phyloP scores from a whole-genome alignment of 2,797 vertebrate genomes.

The Lemur catta region DNA sequence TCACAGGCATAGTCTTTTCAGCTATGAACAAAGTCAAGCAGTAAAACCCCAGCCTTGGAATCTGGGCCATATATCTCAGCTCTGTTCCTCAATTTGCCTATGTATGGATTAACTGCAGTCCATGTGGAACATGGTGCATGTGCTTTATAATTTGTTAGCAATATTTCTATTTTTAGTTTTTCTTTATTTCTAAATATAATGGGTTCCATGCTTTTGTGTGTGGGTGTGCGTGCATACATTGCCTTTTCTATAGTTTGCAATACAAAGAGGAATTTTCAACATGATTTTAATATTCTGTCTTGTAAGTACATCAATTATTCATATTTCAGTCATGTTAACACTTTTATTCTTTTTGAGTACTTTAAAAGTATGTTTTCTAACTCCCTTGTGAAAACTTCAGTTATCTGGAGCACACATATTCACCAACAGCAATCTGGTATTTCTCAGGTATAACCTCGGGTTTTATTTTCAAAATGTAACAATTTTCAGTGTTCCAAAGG shows the following conservation, averaged over 20 bases:
- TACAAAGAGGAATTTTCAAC: neutral
- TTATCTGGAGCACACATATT: neutral
- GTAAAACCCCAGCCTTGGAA: rapidly evolving
- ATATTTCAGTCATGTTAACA: neutral
- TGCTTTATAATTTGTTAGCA: neutral
- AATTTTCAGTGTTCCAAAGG: constrained; percentile 16
- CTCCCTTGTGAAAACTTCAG: neutral
- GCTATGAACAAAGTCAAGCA: rapidly evolving
- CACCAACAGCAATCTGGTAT: neutral
- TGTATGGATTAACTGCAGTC: neutral
- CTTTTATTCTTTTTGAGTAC: neutral
- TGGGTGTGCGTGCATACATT: neutral
- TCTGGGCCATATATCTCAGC: neutral
- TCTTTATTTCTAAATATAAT: neutral
- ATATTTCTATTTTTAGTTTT: neutral
- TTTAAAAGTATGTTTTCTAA: neutral
- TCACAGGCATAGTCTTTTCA: neutral
- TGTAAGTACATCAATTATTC: neutral
- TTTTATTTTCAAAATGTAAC: constrained; percentile 57
- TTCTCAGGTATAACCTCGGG: neutral
- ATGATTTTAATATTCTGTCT: neutral
- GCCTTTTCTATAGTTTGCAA: neutral
- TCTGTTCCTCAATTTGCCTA: neutral
- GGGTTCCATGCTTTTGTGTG: neutral
- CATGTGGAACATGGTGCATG: neutral